These are phyloP conservation scores for Harpalus rubripes DNA, from an alignment of 2,888 invertebrate species.

Conservation along the genomic window DNA sequence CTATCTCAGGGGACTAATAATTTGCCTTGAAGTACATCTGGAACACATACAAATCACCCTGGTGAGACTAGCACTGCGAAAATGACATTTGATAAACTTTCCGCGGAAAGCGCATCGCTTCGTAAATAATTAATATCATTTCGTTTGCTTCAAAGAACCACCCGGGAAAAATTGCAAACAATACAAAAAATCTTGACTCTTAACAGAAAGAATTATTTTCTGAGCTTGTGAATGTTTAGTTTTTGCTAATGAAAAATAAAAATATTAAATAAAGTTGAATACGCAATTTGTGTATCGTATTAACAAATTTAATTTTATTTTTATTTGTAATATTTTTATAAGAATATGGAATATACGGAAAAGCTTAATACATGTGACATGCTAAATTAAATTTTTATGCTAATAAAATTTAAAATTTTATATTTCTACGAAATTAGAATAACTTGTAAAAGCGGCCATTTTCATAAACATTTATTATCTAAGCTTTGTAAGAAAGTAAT, in stretches of 20 bases:
- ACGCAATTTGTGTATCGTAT: too few species aligned
- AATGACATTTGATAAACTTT: slow-evolving; percentile 25
- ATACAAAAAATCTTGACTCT: background rate
- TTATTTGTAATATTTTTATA: too few species aligned
- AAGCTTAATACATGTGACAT: too few species aligned
- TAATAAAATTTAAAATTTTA: too few species aligned
- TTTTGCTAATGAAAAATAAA: background rate
- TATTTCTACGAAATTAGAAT: too few species aligned
- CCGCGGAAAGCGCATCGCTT: background rate
- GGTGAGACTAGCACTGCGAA: background rate
- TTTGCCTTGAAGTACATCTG: slow-evolving; percentile 18
- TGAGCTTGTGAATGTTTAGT: background rate
- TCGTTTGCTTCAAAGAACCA: background rate
- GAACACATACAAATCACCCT: slow-evolving; percentile 13
- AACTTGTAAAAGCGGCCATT: too few species aligned
- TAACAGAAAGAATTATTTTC: background rate
- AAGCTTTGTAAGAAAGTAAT: too few species aligned
- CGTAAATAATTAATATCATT: slow-evolving; percentile 18
- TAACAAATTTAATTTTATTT: too few species aligned
- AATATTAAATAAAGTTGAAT: background rate
- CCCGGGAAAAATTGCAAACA: background rate
- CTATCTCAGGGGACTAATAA: slow-evolving; percentile 4
- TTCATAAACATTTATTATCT: too few species aligned
- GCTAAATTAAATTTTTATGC: too few species aligned
- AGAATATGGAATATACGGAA: too few species aligned